A percentile compares a stretch with the other conserved stretches of the same genome.
Evolutionary conservation across 2,888 invertebrate genomes (phyloP).

Genomic region (Ypsolopha scabrella): DNA sequence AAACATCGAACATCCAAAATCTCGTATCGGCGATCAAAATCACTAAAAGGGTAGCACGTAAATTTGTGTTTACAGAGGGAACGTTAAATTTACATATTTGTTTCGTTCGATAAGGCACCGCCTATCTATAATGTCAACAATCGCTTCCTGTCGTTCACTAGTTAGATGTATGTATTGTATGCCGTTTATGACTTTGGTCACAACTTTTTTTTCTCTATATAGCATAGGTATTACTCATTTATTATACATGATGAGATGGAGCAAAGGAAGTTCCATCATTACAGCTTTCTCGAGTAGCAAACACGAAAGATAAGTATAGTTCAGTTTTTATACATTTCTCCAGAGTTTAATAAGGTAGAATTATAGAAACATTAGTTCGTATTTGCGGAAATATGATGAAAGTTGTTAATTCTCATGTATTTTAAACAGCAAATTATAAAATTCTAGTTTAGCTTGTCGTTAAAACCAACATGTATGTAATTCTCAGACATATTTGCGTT

Average conservation of each 20-base stretch:
- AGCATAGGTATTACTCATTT: no score
- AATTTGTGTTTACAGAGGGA: conserved; percentile 10
- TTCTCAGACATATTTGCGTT: no score
- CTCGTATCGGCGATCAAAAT: not conserved
- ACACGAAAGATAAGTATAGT: not conserved
- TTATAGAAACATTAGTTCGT: not conserved
- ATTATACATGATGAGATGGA: conserved; percentile 17
- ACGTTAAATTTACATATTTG: conserved; percentile 10
- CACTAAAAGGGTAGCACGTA: not conserved
- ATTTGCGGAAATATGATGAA: not conserved
- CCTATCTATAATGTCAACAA: conserved; percentile 14
- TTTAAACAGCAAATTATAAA: no score
- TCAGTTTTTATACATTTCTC: not conserved
- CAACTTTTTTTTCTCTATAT: no score
- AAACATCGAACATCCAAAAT: no score
- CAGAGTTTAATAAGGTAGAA: not conserved
- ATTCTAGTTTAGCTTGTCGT: no score
- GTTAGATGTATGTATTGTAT: conserved; percentile 4
- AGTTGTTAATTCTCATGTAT: not conserved
- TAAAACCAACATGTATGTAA: no score
- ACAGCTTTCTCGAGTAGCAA: not conserved
- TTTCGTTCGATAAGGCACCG: conserved; percentile 12
- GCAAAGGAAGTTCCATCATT: conserved; percentile 23
- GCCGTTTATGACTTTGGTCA: no score
- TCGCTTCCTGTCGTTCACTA: conserved; percentile 14